Conservation (phyloP, 2,113 vertebrate species). For the Theristicus caerulescens region DNA sequence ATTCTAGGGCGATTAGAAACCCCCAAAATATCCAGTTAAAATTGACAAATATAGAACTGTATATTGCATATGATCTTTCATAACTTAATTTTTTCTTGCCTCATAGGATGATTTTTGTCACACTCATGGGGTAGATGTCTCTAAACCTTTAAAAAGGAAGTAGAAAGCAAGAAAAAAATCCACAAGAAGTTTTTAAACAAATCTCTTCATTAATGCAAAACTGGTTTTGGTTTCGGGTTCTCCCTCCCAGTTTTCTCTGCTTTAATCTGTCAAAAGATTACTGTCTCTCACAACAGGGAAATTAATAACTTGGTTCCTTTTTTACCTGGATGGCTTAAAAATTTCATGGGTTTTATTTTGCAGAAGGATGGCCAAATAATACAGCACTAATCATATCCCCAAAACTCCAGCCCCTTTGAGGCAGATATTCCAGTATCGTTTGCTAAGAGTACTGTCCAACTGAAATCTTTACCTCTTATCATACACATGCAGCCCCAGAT, state of each 20-base stretch:
- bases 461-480: neutral
- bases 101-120: neutral
- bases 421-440: neutral
- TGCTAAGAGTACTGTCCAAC: neutral
- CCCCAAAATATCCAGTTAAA: neutral
- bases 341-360: neutral
- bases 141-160: neutral
- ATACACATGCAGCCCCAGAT: neutral
- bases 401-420: neutral
- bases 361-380: neutral
- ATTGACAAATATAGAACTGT: neutral
- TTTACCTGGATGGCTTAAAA: neutral
- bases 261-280: neutral
- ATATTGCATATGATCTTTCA: neutral
- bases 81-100: neutral
- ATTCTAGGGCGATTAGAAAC: neutral
- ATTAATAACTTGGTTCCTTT: neutral
- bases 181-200: neutral
- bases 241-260: neutral
- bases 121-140: neutral
- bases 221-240: neutral
- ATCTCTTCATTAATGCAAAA: neutral
- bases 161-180: neutral
- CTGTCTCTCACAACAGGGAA: neutral
- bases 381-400: neutral